Conservation (phyloP, 2,888 invertebrate species). For the Lordiphosa fenestrarum region DNA sequence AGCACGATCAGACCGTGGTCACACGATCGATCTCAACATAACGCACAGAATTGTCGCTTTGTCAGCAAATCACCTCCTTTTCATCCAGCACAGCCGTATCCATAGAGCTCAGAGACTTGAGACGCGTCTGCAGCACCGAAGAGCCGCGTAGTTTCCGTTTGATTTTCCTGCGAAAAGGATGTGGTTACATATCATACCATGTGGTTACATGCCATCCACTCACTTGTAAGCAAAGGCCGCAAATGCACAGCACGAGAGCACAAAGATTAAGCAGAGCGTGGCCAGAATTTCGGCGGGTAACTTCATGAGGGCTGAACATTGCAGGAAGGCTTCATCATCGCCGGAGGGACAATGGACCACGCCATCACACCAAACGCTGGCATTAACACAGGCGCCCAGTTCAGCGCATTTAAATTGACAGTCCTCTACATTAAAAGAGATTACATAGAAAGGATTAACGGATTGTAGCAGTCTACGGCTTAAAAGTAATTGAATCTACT, state of each 20-base stretch:
- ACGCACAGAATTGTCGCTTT: conserved; percentile 96
- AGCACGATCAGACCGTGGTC: conserved; percentile 89
- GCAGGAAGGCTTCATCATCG: conserved; percentile 89
- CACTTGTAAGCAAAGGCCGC: conserved; percentile 82
- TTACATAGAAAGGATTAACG: background rate
- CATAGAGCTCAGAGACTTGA: conserved; percentile 87
- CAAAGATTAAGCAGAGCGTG: conserved; percentile 81
- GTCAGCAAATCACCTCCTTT: conserved; percentile 96
- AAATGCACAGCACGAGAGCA: conserved; percentile 80
- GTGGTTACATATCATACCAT: background rate
- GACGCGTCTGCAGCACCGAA: conserved; percentile 89
- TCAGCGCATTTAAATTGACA: conserved; percentile 89
- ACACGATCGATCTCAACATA: conserved; percentile 95
- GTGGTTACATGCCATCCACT: conserved; percentile 46
- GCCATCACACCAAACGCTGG: conserved; percentile 91
- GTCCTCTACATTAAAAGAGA: conserved; percentile 82
- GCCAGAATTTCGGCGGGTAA: conserved; percentile 88
- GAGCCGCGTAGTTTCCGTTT: conserved; percentile 86
- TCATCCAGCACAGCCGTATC: conserved; percentile 92
- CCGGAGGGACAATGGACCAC: conserved; percentile 89
- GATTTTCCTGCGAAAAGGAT: conserved; percentile 73
- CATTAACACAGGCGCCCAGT: conserved; percentile 89
- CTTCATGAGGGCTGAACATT: conserved; percentile 89
- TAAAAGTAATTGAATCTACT: too few species aligned
- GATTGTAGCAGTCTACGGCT: too few species aligned